A percentile compares a stretch with the other conserved stretches of the same genome.
Evolutionary conservation across 2,888 invertebrate genomes (phyloP).

Genomic region (Drosophila quinaria): DNA sequence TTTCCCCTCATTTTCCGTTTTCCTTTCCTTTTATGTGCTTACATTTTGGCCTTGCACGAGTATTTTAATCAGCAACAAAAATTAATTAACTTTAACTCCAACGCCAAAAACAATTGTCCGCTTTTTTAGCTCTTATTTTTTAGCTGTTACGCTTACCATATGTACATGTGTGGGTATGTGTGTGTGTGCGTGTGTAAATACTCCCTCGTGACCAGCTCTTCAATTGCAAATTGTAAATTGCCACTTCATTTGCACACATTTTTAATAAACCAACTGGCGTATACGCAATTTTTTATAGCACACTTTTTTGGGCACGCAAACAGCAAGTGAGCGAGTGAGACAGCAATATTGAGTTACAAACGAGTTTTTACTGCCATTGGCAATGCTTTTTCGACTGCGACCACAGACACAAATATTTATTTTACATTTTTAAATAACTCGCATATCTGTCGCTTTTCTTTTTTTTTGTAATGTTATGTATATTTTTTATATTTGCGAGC

Average conservation of each 20-base stretch:
- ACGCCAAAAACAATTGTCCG: constrained; percentile 15
- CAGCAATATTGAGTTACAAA: not conserved
- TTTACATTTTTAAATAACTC: constrained; percentile 71
- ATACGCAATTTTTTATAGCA: constrained; percentile 33
- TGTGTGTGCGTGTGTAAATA: constrained; percentile 14
- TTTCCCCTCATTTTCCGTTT: not conserved
- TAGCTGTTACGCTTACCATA: not conserved
- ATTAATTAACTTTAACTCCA: constrained; percentile 71
- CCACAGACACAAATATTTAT: constrained; percentile 73
- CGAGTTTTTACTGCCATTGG: constrained; percentile 27
- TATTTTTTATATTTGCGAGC: not conserved
- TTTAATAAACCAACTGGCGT: constrained; percentile 57
- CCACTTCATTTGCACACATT: constrained; percentile 71
- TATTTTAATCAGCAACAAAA: constrained; percentile 63
- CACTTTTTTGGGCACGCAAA: constrained; percentile 14
- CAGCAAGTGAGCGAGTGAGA: not conserved
- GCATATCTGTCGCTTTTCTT: constrained; percentile 42
- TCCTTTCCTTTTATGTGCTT: constrained; percentile 6
- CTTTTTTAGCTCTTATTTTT: constrained; percentile 14
- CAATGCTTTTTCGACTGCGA: constrained; percentile 40
- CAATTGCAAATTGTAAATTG: constrained; percentile 61
- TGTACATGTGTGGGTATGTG: not conserved
- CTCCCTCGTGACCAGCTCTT: constrained; percentile 17
- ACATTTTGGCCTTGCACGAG: constrained; percentile 36
- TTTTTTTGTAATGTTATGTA: constrained; percentile 13